Percentiles rank a stretch among this genome's conserved stretches.
phyloP scores from a whole-genome alignment of 2,888 invertebrate species.

The Nephrotoma appendiculata region DNA sequence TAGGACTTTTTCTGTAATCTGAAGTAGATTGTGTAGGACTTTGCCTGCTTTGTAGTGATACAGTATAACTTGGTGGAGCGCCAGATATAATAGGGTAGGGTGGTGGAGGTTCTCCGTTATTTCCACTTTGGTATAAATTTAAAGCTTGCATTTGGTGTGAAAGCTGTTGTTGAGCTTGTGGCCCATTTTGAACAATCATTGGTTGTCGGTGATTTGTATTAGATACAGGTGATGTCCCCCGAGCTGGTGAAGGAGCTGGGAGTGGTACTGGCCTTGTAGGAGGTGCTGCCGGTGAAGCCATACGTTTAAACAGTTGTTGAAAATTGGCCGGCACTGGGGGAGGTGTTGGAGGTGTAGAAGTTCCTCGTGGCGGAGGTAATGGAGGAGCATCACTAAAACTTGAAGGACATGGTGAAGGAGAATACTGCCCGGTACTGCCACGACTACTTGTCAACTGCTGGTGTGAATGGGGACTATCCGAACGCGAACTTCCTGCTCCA shows the following conservation, averaged over 20 bases:
- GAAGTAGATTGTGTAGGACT: conserved; percentile 66
- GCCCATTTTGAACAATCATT: conserved; percentile 70
- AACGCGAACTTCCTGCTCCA: conserved; percentile 76
- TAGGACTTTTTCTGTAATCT: conserved; percentile 73
- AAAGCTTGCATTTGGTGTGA: conserved; percentile 80
- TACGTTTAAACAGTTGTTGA: conserved; percentile 58
- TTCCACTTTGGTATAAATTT: conserved; percentile 53
- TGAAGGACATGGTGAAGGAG: conserved; percentile 39
- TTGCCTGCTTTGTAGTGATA: conserved; percentile 74
- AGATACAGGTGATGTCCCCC: conserved; percentile 61
- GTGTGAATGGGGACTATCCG: conserved; percentile 70
- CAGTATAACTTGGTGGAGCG: conserved; percentile 73
- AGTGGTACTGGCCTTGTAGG: conserved; percentile 39
- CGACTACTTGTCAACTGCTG: conserved; percentile 43
- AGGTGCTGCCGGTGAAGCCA: conserved; percentile 62
- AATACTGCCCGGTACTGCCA: conserved; percentile 31
- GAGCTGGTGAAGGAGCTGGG: conserved; percentile 44
- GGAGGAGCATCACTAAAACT: conserved; percentile 47
- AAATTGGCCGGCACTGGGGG: conserved; percentile 48
- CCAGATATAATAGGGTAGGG: conserved; percentile 50
- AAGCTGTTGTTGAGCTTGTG: conserved; percentile 71
- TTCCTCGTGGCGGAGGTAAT: conserved; percentile 60
- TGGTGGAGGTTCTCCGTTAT: conserved; percentile 47
- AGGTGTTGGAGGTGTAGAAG: conserved; percentile 51
- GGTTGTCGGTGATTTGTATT: conserved; percentile 23